Evolutionary conservation across 1,140 invertebrate genomes (phyloP), one percentile per base, ranked within the genome.

Genomic region (Muscidifurax raptorellus): DNA sequence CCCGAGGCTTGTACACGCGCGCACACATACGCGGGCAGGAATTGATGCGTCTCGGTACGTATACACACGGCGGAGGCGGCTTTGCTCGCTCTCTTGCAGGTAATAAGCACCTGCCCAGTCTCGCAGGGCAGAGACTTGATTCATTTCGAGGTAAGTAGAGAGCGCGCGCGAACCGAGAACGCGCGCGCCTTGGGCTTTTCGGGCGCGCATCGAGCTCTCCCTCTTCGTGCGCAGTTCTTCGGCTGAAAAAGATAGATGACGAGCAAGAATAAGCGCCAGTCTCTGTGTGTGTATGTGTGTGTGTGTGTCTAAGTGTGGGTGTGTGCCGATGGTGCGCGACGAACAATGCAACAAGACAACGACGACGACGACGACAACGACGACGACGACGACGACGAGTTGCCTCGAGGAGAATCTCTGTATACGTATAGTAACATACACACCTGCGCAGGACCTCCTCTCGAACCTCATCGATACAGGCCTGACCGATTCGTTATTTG

Each of bases 71-170:
- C 79, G 88, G 71, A 80, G 87, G 72, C 52, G 80, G 85, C 40
- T 86, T 78, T 79, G 87, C 85, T 86, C 89, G 87, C 90, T 40
- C 36, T 40, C 9, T 10, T 40, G 91, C 89, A 87, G 92, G 91
- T 93, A 93, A 93, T 92, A 92, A 92, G 91, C 91, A 93, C 92
- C 92, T 93, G 92, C 92, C 92, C 89, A 44, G 30, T 32, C n/a
- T 44, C 32, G 36, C 67, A 66, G 76, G 92, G 87, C 90, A 86
- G 88, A 88, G 89, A 91, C 90, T 93, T 93, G 92, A 93, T 93
- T 93, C 92, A 93, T 93, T 93, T 92, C 91, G 89, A 90, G 91
- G 90, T 93, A 93, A 93, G 92, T 93, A 93, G 91, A 93, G 92
- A 92, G 90, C 89, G 87, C 91, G 90, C 89, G 87, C 91, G 88